Percentiles rank a stretch among this genome's conserved stretches.
These are phyloP conservation scores for Ceuthmochares aereus DNA, from an alignment of 2,113 vertebrate species.

Conservation along the genomic window DNA sequence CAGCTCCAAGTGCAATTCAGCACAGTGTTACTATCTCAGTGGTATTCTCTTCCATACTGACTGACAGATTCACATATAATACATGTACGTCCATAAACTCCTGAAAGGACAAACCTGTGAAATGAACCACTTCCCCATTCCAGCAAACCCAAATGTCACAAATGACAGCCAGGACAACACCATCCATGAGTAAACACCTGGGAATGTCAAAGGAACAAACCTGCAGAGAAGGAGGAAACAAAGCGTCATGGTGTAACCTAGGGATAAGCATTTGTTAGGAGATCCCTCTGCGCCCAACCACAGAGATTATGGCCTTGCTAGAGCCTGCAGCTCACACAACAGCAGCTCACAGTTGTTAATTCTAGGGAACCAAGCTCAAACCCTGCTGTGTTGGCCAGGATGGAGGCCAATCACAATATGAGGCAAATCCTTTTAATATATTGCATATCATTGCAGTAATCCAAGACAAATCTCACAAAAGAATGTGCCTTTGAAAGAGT, in stretches of 20 bases:
- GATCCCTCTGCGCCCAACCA: not conserved
- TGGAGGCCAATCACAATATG: not conserved
- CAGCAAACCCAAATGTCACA: not conserved
- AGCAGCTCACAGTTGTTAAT: not conserved
- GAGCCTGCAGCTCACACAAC: not conserved
- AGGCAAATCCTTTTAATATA: slow-evolving; percentile 40
- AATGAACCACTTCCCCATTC: not conserved
- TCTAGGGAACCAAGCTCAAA: not conserved
- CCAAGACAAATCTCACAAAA: slow-evolving; percentile 33
- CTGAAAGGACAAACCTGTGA: not conserved
- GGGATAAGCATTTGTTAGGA: not conserved
- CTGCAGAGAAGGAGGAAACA: not conserved
- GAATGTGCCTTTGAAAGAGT: not conserved
- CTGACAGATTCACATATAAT: not conserved
- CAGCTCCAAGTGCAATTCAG: not conserved
- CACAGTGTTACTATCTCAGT: not conserved
- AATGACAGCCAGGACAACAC: not conserved
- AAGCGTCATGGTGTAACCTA: not conserved
- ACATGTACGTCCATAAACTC: not conserved
- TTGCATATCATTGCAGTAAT: slow-evolving; percentile 29
- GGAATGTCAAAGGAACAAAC: not conserved
- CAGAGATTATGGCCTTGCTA: not conserved
- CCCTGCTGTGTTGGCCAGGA: not conserved
- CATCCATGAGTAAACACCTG: not conserved
- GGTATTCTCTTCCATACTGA: not conserved